Percentiles rank a stretch among this genome's conserved stretches.
Evolutionary conservation across 1,140 invertebrate species (phyloP).

Genomic region (Geopemphigus sp.): DNA sequence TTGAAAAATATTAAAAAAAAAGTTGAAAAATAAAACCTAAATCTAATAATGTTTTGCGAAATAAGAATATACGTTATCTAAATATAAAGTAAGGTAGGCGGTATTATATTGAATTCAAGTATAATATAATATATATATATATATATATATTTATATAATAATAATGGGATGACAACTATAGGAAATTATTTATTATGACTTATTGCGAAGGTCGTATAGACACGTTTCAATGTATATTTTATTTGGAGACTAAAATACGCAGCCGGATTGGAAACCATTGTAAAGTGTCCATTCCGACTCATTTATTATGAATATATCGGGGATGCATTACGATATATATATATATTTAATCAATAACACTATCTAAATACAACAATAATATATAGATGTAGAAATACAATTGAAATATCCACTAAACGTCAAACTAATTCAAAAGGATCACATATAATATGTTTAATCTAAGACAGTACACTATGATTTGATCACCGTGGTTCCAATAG

Average conservation of each 20-base stretch:
- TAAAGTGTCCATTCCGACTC: not conserved
- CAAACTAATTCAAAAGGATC: not conserved
- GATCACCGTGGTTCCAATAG: not conserved
- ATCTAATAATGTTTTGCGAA: slow-evolving; percentile 14
- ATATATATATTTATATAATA: not conserved
- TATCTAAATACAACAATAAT: slow-evolving; percentile 26
- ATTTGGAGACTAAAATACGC: slow-evolving; percentile 4
- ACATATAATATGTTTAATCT: not conserved
- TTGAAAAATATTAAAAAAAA: slow-evolving; percentile 10
- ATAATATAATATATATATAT: not conserved
- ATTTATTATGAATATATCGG: not conserved
- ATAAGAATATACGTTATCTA: slow-evolving; percentile 22
- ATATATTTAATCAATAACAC: not conserved
- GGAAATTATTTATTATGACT: not conserved
- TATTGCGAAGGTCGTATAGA: slow-evolving; percentile 10
- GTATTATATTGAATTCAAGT: not conserved
- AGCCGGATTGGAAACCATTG: not conserved
- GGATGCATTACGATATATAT: slow-evolving; percentile 33
- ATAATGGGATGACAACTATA: slow-evolving; percentile 22
- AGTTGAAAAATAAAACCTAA: not conserved
- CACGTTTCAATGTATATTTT: slow-evolving; percentile 30
- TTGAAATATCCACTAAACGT: not conserved
- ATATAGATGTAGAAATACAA: slow-evolving; percentile 1
- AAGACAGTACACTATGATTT: not conserved
- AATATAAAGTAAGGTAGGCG: not conserved